Percentiles rank a stretch among this genome's conserved stretches.
phyloP scores from a whole-genome alignment of 2,888 invertebrate genomes.

The Heteromyza rotundicornis region DNA sequence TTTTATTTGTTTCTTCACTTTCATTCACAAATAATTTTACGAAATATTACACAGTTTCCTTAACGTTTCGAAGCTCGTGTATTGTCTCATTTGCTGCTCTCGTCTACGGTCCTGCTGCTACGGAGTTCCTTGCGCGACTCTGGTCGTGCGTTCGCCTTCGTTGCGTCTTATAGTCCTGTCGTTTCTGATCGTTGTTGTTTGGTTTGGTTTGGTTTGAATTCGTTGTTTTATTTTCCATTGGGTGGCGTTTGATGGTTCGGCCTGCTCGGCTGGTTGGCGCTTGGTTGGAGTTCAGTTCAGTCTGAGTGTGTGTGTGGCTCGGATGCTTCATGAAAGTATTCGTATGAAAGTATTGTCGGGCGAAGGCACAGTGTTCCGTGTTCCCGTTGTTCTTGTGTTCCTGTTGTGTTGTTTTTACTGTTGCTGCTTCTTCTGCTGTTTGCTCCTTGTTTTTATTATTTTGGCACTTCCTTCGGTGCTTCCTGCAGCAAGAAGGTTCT shows the following conservation, averaged over 20 bases:
- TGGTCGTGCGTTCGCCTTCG: conserved; percentile 28
- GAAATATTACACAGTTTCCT: conserved; percentile 6
- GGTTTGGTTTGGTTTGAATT: conserved; percentile 13
- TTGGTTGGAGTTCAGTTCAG: conserved; percentile 1
- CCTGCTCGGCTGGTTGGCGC: neutral
- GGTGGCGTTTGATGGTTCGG: neutral
- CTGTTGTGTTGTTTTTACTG: neutral
- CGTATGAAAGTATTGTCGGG: too few relatives aligned
- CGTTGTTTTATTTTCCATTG: conserved; percentile 8
- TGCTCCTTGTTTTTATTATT: neutral
- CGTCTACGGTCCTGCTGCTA: conserved; percentile 34
- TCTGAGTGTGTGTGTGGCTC: neutral
- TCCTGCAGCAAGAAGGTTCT: too few relatives aligned
- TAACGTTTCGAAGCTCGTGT: conserved; percentile 18
- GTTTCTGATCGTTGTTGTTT: conserved; percentile 4
- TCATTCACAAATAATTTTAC: conserved; percentile 4
- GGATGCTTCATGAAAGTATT: neutral
- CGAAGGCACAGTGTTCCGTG: neutral
- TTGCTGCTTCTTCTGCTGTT: conserved; percentile 15
- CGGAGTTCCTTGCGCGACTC: conserved; percentile 48
- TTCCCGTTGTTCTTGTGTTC: neutral
- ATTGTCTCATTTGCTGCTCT: neutral
- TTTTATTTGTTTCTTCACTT: neutral
- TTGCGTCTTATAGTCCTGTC: conserved; percentile 26
- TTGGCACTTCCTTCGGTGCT: neutral